Conservation (phyloP, 1,140 invertebrate genomes). For the Gryllus bimaculatus region DNA sequence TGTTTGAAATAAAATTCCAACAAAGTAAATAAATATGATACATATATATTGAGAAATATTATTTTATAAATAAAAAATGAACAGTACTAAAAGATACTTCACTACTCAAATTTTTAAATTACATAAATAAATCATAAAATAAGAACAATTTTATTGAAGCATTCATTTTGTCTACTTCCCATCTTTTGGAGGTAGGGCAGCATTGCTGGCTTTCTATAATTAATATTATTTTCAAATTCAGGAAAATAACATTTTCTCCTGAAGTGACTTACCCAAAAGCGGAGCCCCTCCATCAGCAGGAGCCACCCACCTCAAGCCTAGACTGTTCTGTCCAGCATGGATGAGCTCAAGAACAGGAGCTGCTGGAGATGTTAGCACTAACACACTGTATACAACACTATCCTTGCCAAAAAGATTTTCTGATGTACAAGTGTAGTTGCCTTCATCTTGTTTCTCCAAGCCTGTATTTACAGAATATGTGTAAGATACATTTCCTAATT, state of each 20-base stretch:
- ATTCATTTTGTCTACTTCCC: too few species aligned
- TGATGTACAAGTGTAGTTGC: constrained; percentile 38
- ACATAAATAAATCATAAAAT: too few species aligned
- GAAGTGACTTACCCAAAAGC: constrained; percentile 37
- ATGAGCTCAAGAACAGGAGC: constrained; percentile 6
- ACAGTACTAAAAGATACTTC: too few species aligned
- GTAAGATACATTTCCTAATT: too few species aligned
- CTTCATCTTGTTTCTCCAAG: constrained; percentile 33
- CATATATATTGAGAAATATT: neutral
- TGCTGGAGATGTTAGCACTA: constrained; percentile 31
- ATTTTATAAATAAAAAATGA: too few species aligned
- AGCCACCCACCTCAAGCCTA: constrained; percentile 22
- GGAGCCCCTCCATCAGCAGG: constrained; percentile 24
- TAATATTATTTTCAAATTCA: too few species aligned
- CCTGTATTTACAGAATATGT: neutral
- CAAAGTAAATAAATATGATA: neutral
- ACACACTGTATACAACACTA: constrained; percentile 33
- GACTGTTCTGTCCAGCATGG: neutral
- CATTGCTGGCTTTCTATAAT: too few species aligned
- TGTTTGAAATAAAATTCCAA: neutral
- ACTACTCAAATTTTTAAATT: too few species aligned
- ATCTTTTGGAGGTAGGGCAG: too few species aligned
- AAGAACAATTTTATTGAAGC: too few species aligned
- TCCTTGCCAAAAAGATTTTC: constrained; percentile 36
- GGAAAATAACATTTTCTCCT: too few species aligned